Evolutionary conservation across 2,797 vertebrate species (phyloP), one percentile per base, ranked within the genome.

Genomic region (Thunnus albacares): DNA sequence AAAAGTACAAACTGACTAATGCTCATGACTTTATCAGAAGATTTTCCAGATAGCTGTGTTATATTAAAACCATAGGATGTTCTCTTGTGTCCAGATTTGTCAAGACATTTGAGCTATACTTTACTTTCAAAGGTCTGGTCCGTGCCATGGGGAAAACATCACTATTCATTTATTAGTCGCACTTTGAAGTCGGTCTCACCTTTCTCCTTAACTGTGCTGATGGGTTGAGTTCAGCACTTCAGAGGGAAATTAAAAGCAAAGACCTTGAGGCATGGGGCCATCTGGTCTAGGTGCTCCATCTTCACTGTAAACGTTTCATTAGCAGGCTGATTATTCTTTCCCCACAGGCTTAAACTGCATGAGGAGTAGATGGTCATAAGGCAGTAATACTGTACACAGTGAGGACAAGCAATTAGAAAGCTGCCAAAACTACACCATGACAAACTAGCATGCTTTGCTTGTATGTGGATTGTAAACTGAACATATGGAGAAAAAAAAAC

Each of bases 131-230:
- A 66, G 55, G 51, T 35, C n/a, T 18, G 17, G 69, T 65, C 35
- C 76, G 68, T 49, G 55, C 78, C 78, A 51, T 6, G 1, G 62
- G 73, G 57, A 79, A 86, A 78, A 75, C 30, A 75, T 69, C 2
- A 3, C 24, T 55, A 24, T 77, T 77, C 62, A 80, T 60, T 62
- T 74, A 75, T 84, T 66, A 63, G 63, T 74, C 24, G 8, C 52
- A 79, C 84, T 90, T 92, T 91, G 82, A 90, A 91, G 84, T 89
- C 26, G 2, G 68, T 80, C 81, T 91, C 86, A 88, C 82, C 80
- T 86, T 90, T 84, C 87, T 71, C 73, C 75, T 83, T 51, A 86
- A 79, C 51, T 53, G 62, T 61, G 56, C 75, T 69, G 64, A 86
- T 75, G 83, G 71, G 62, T 65, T 51, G n/a, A 77, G 61, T 68